Base-by-base conservation (phyloP, 2,888 invertebrate genomes). In the Orchestes rusci region DNA sequence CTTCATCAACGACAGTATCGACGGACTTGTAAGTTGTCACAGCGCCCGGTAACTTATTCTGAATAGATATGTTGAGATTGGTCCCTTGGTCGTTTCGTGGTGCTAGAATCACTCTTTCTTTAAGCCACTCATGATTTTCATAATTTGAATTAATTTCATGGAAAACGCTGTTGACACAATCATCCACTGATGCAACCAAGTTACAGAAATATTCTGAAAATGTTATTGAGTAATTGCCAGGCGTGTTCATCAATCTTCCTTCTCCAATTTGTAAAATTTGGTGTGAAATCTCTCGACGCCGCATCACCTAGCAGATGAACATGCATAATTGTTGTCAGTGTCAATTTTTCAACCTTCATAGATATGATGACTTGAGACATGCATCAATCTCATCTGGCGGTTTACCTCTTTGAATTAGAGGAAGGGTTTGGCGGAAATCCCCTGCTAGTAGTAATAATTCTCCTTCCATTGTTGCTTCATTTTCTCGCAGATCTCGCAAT, bases 341-440 rank as follows among this genome's bases (percentile, higher is more conserved):
- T 15, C 34, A 34, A 17, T 12, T 34, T 34, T 16, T 34, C 8
- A n/a, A 34, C 34, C 7, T 34, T 58, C 58, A 59, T 43, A 58
- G 45, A 56, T 23, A 2, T 16, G 39, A 39, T 19, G 16, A 31
- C 32, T 39, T 39, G 12, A 36, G 60, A 40, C 60, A 61, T 50
- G 58, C 59, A 50, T 63, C 64, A 13, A 63, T 39, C 56, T 62
- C 60, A 51, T 64, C 60, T 17, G 60, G 60, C 46, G 54, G 52
- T 33, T 55, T 59, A 48, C 53, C 53, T 33, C 59, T 53, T 51
- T 61, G 56, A 48, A 63, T 58, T 17, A 48, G 45, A n/a, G 45
- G 45, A 7, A 52, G 16, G 28, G 46, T 46, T 17, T 46, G 46
- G 12, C 43, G 31, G 13, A 46, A 43, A 43, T 46, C 38, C 27